These are phyloP conservation scores for Phylloscopus collybita DNA, from an alignment of 2,797 vertebrate species.

Conservation along the genomic window DNA sequence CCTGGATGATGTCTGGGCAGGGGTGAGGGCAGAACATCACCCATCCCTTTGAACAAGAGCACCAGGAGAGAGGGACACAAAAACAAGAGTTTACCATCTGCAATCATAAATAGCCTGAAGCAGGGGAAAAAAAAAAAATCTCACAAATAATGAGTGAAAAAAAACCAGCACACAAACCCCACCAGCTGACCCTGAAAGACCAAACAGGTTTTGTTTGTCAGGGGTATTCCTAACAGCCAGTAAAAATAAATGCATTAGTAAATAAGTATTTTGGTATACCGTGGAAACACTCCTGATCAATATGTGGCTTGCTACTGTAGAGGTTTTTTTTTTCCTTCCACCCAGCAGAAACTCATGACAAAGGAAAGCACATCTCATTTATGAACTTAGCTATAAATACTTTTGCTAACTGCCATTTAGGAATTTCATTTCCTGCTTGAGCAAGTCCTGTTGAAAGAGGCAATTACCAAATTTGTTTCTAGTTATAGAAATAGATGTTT, in stretches of 20 bases:
- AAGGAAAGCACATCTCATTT: constrained; percentile 66
- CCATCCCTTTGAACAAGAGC: neutral
- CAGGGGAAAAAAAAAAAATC: neutral
- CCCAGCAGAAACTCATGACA: constrained; percentile 56
- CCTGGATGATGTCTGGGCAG: neutral
- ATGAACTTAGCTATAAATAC: constrained; percentile 78
- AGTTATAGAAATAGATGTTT: constrained; percentile 84
- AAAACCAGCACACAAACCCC: neutral
- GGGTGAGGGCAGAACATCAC: neutral
- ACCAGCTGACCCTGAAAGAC: neutral
- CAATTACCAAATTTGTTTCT: constrained; percentile 80
- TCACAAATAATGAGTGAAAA: neutral
- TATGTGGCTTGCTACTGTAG: constrained; percentile 21
- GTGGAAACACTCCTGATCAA: neutral
- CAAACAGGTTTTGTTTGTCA: neutral
- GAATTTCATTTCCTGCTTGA: constrained; percentile 77
- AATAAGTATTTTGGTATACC: neutral
- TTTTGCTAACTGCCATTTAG: constrained; percentile 72
- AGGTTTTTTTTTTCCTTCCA: constrained; percentile 14
- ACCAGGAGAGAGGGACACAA: neutral
- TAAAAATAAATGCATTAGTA: constrained; percentile 54
- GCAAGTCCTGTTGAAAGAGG: constrained; percentile 77
- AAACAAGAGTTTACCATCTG: neutral
- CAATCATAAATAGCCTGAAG: neutral
- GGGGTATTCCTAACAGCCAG: neutral